A percentile compares a stretch with the other conserved stretches of the same genome.
phyloP scores from a whole-genome alignment of 2,797 vertebrate species.

The Acipenser oxyrinchus region DNA sequence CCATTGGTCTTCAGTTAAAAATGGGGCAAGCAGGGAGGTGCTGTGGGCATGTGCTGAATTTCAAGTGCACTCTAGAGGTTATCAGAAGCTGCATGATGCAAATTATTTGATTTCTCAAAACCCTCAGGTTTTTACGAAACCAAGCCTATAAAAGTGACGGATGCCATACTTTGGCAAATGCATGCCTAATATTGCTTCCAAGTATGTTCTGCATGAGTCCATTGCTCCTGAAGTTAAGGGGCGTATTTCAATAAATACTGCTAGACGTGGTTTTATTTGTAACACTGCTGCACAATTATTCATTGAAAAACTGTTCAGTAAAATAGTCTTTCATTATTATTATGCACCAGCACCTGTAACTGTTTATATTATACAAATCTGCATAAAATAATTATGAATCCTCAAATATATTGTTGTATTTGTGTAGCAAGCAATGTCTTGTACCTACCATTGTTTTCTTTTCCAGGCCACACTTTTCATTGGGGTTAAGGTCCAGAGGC shows the following conservation, averaged over 20 bases:
- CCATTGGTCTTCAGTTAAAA: constrained; percentile 95
- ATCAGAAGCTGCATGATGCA: constrained; percentile 74
- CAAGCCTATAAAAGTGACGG: constrained; percentile 76
- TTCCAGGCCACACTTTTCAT: neutral
- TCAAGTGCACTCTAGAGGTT: constrained; percentile 77
- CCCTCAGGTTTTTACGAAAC: constrained; percentile 72
- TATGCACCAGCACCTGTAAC: neutral
- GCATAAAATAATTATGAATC: constrained; percentile 2
- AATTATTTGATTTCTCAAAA: constrained; percentile 76
- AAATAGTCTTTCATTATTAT: constrained; percentile 12
- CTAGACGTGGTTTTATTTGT: neutral
- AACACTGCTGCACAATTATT: constrained; percentile 7
- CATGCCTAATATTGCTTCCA: constrained; percentile 71
- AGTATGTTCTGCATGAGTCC: constrained; percentile 64
- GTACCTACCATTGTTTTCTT: neutral
- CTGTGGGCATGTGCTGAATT: constrained; percentile 75
- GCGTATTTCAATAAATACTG: constrained; percentile 58
- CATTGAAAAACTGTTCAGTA: neutral
- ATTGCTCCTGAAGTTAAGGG: constrained; percentile 59
- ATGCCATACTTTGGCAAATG: constrained; percentile 65
- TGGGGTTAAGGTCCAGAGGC: neutral
- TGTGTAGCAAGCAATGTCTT: neutral
- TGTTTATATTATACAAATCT: neutral
- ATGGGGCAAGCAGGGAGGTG: constrained; percentile 73
- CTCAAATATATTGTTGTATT: neutral